phyloP scores from a whole-genome alignment of 2,797 vertebrate genomes.

The Lophius americanus region DNA sequence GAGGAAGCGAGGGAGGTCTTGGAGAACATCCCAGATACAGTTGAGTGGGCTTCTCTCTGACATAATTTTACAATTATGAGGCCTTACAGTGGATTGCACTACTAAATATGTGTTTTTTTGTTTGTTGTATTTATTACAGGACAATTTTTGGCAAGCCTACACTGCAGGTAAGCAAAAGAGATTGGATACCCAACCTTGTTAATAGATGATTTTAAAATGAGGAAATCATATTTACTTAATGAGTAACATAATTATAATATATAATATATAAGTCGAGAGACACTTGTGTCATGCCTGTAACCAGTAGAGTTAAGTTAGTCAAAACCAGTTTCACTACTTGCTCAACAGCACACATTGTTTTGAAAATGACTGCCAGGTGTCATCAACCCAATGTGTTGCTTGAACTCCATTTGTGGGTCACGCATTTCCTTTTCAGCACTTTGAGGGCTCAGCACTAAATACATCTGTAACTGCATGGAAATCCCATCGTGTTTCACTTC shows the following conservation, averaged over 20 bases:
- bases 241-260: no score
- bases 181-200: not conserved
- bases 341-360: not conserved
- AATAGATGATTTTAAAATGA: not conserved
- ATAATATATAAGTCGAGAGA: not conserved
- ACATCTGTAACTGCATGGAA: not conserved
- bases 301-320: not conserved
- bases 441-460: not conserved
- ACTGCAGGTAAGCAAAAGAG: slow-evolving; percentile 68
- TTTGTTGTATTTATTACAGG: slow-evolving; percentile 72
- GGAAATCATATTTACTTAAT: not conserved
- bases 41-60: slow-evolving; percentile 55
- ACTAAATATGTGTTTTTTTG: slow-evolving; percentile 6
- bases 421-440: not conserved
- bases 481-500: not conserved
- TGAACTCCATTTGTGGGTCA: not conserved
- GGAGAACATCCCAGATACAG: slow-evolving; percentile 86
- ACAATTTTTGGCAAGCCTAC: slow-evolving; percentile 90
- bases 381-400: not conserved
- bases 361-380: not conserved
- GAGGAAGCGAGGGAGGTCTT: slow-evolving; percentile 95
- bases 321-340: slow-evolving; percentile 53
- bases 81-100: no score
- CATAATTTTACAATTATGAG: not conserved
- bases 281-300: not conserved